These are phyloP conservation scores for Lissonota sp. DNA, from an alignment of 2,888 invertebrate species.

Conservation along the genomic window DNA sequence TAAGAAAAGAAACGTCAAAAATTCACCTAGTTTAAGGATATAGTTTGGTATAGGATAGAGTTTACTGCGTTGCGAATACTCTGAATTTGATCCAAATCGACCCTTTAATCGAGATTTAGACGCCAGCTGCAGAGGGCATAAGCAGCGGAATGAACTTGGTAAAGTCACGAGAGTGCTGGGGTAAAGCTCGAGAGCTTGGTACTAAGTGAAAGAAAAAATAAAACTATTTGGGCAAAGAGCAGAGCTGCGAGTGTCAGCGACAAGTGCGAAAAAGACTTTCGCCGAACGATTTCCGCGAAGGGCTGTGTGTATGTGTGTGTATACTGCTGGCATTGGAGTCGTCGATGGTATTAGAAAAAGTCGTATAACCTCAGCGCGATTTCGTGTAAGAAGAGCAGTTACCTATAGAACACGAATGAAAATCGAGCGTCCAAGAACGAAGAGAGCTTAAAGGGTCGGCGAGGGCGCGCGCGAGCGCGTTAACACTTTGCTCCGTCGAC, in stretches of 20 bases:
- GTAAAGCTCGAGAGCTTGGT: not conserved
- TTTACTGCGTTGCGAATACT: no score
- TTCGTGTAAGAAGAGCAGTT: not conserved
- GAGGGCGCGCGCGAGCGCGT: slow-evolving; percentile 65
- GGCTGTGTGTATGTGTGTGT: not conserved
- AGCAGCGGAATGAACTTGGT: slow-evolving; percentile 23
- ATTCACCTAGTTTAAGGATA: slow-evolving; percentile 9
- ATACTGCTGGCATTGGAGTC: slow-evolving; percentile 7
- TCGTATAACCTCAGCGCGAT: slow-evolving; percentile 13
- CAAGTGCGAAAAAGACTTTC: slow-evolving; percentile 55
- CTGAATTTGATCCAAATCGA: slow-evolving; percentile 20
- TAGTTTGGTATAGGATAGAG: not conserved
- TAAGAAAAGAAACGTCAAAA: slow-evolving; percentile 2
- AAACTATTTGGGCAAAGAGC: slow-evolving; percentile 32
- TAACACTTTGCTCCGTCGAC: slow-evolving; percentile 77
- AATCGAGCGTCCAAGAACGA: slow-evolving; percentile 47
- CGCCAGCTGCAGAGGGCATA: not conserved
- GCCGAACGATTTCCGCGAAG: slow-evolving; percentile 47
- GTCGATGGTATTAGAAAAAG: slow-evolving; percentile 10
- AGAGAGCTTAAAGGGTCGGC: slow-evolving; percentile 73
- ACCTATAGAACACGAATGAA: slow-evolving; percentile 26
- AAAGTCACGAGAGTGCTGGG: slow-evolving; percentile 11
- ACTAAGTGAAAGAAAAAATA: slow-evolving; percentile 16
- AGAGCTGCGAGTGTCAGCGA: slow-evolving; percentile 45
- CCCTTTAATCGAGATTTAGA: not conserved